These are phyloP conservation scores for Pedetes capensis DNA, from an alignment of 2,113 vertebrate species.

Conservation along the genomic window DNA sequence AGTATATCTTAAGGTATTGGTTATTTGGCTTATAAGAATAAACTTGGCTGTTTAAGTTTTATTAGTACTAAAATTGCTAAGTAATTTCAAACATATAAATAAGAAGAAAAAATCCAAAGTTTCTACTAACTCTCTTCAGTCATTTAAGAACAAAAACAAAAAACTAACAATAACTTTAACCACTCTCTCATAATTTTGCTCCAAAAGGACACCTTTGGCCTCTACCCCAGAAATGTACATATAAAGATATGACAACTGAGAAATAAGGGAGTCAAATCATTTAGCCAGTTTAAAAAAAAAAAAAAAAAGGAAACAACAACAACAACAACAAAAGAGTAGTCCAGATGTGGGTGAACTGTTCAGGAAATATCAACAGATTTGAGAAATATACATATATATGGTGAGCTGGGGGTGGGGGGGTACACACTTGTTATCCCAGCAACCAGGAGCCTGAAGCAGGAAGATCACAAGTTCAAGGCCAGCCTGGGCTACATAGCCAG, in stretches of 20 bases:
- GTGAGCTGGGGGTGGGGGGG: no score
- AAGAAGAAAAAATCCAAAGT: conserved; percentile 39
- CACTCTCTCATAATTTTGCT: background rate
- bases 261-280: conserved; percentile 14
- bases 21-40: conserved; percentile 7
- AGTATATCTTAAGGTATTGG: background rate
- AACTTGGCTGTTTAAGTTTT: conserved; percentile 13
- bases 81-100: background rate
- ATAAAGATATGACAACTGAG: background rate
- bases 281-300: background rate
- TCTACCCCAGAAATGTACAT: conserved; percentile 2
- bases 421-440: no score
- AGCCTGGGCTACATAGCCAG: background rate
- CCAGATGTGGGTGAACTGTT: no score
- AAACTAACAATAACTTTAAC: background rate
- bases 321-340: background rate
- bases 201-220: background rate
- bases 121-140: background rate
- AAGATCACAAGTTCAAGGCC: no score
- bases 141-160: background rate
- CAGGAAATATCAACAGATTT: no score
- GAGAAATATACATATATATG: no score
- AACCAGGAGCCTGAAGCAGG: no score
- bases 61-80: conserved; percentile 37
- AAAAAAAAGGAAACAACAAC: no score